Evolutionary conservation across 1,140 invertebrate genomes (phyloP), one percentile per base, ranked within the genome.

Genomic region (Penaeus vannamei): DNA sequence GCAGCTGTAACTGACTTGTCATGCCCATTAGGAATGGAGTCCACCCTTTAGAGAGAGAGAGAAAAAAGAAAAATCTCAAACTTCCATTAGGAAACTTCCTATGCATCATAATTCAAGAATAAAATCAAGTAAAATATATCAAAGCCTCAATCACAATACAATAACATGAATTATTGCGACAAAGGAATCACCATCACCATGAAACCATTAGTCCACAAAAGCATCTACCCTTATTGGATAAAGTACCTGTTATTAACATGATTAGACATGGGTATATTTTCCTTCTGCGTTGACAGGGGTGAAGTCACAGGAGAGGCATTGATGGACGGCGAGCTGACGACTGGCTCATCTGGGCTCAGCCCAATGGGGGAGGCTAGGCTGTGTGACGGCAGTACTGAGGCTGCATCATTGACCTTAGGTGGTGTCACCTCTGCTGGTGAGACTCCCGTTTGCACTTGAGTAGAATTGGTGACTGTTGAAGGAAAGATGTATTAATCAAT

Each of bases 221-320:
- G 17, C 1, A 53, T 14, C 1, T 53, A 53, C 17, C 53, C 17
- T 17, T 14, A 14, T 17, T 53, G 53, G 53, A 53, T 53, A 17
- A 8, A 53, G 53, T 69, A 89, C 87, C 87, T 83, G 61, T 89
- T 89, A 84, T 85, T 89, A 23, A 89, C 87, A 80, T 89, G 87
- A 62, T 89, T 89, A 23, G 87, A 89, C 19, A 89, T 23, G 22
- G 87, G 87, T 79, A 89, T 84, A 85, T 89, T 89, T 76, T 89
- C 87, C 36, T 89, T 89, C 53, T 89, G 87, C 29, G 83, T 26
- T 14, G 82, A 84, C 26, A 84, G 69, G 29, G 81, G 87, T 26
- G 87, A 59, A 22, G 81, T 36, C 23, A 82, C 23, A 29, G 86
- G 86, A 23, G 86, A 83, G 46, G 87, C 26, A 42, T 72, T 76